A percentile compares a stretch with the other conserved stretches of the same genome.
phyloP scores from a whole-genome alignment of 2,797 vertebrate genomes.

The Halcyon badia region DNA sequence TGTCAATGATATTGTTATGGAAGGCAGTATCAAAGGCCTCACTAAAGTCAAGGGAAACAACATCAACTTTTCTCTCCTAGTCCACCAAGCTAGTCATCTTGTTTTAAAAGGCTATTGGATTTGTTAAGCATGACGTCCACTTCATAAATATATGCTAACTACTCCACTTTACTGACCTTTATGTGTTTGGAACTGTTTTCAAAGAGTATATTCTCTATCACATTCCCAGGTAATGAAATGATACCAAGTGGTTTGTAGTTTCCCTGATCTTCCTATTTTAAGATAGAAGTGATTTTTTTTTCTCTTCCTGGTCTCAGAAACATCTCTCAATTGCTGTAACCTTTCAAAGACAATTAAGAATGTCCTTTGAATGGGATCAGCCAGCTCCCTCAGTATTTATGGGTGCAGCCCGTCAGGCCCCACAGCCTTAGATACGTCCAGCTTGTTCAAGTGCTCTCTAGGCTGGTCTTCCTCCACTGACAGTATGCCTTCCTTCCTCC shows the following conservation, averaged over 20 bases:
- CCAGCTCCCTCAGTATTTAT: no score
- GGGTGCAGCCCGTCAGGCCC: rapidly evolving
- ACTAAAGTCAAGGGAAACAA: neutral
- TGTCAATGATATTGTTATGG: neutral
- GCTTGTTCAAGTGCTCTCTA: neutral
- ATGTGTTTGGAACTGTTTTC: neutral
- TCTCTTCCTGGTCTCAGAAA: neutral
- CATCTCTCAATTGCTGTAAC: rapidly evolving
- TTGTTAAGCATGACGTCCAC: neutral
- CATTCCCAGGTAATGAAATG: neutral
- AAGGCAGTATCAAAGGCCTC: neutral
- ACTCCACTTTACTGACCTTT: neutral
- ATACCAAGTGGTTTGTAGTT: neutral
- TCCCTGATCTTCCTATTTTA: neutral
- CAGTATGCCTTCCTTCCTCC: neutral
- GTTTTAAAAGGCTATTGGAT: neutral
- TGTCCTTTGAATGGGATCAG: neutral
- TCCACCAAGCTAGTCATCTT: neutral
- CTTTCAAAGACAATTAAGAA: neutral
- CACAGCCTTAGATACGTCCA: rapidly evolving
- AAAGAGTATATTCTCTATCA: neutral
- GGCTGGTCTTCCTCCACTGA: neutral
- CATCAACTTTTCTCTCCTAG: neutral
- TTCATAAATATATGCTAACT: neutral
- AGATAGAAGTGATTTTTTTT: neutral